Percentiles rank a stretch among this genome's conserved stretches.
These are phyloP conservation scores for Tetraodon nigroviridis DNA, from an alignment of 2,113 vertebrate species.

Conservation along the genomic window DNA sequence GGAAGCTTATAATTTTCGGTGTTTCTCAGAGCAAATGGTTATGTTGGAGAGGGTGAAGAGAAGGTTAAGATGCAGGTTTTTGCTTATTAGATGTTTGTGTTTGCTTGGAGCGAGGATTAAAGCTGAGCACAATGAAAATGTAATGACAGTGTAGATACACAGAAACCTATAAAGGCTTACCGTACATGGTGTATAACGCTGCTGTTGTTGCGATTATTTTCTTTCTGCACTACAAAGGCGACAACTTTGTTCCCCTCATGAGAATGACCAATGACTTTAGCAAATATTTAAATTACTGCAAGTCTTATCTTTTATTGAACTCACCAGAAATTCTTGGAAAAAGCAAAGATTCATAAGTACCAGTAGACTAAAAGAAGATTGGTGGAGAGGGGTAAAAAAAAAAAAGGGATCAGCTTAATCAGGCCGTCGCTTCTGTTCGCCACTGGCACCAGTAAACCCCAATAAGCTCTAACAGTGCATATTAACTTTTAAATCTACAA, in stretches of 20 bases:
- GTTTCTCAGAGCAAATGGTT: slow-evolving; percentile 45
- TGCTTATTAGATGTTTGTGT: slow-evolving; percentile 12
- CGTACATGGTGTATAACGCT: background rate
- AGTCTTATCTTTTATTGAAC: too few species aligned
- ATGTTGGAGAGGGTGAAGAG: slow-evolving; percentile 36
- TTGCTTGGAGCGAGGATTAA: slow-evolving; percentile 19
- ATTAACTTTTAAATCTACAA: slow-evolving; percentile 46
- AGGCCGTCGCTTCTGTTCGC: slow-evolving; percentile 3
- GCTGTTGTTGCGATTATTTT: too few species aligned
- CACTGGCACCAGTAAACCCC: slow-evolving; percentile 22
- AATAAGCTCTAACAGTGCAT: slow-evolving; percentile 32
- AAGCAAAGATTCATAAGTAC: too few species aligned
- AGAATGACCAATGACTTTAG: too few species aligned
- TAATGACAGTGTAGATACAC: slow-evolving; percentile 2
- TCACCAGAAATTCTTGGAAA: too few species aligned
- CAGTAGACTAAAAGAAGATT: too few species aligned
- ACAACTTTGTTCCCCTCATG: too few species aligned
- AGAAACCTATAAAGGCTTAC: background rate
- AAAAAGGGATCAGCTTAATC: slow-evolving; percentile 1
- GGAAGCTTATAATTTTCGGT: slow-evolving; percentile 53
- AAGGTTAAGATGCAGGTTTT: slow-evolving; percentile 25
- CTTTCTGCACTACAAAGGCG: too few species aligned
- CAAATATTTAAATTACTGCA: too few species aligned
- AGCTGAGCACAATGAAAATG: slow-evolving; percentile 9
- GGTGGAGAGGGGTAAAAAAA: background rate